phyloP scores from a whole-genome alignment of 2,113 vertebrate genomes.

The Urocolius indicus region DNA sequence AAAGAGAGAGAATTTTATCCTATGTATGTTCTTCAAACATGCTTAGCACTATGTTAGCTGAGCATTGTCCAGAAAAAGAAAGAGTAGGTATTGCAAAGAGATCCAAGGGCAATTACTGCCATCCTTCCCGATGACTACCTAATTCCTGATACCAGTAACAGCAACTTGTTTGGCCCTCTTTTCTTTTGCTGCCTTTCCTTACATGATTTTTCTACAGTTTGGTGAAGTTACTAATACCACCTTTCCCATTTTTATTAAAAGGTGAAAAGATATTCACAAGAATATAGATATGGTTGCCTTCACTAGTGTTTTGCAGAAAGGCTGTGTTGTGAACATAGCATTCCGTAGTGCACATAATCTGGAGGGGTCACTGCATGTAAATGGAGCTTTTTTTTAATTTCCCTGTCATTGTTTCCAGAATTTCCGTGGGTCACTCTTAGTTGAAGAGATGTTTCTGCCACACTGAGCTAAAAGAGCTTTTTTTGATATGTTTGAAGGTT shows the following conservation, averaged over 20 bases:
- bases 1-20: not conserved
- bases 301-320: not conserved
- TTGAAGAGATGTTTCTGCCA: not conserved
- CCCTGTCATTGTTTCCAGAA: not conserved
- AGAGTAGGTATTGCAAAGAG: not conserved
- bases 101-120: not conserved
- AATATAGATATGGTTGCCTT: not conserved
- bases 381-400: not conserved
- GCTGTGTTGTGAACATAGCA: not conserved
- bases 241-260: not conserved
- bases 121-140: not conserved
- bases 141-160: not conserved
- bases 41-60: not conserved
- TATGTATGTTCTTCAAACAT: not conserved
- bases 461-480: constrained; percentile 21
- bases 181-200: not conserved
- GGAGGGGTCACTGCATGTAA: not conserved
- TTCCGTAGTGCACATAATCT: not conserved
- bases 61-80: not conserved
- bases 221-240: not conserved
- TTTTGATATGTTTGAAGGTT: constrained; percentile 30
- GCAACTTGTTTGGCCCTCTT: not conserved
- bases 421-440: not conserved
- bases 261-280: not conserved
- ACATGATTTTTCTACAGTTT: not conserved